Conservation (phyloP, 1,140 invertebrate species). For the Homarus americanus region DNA sequence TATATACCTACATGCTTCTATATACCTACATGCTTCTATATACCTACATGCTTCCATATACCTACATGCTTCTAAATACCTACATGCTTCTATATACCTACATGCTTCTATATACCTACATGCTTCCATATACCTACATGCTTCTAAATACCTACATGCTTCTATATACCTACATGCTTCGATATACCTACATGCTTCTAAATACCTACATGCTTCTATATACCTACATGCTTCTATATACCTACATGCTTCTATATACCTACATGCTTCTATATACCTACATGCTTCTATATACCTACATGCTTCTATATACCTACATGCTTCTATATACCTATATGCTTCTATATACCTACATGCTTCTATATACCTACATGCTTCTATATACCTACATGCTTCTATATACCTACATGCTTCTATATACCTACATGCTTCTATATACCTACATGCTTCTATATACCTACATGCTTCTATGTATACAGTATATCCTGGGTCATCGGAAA, state of each 20-base stretch:
- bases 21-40: not conserved
- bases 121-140: slow-evolving; percentile 17
- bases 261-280: slow-evolving; percentile 26
- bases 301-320: not conserved
- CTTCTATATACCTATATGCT: not conserved
- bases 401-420: too few species aligned
- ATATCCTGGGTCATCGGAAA: too few species aligned
- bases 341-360: too few species aligned
- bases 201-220: slow-evolving; percentile 17
- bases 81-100: not conserved
- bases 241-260: not conserved
- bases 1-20: not conserved
- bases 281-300: slow-evolving; percentile 8
- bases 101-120: not conserved
- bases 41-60: slow-evolving; percentile 22
- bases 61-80: not conserved
- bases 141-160: not conserved
- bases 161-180: not conserved
- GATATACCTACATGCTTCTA: slow-evolving; percentile 12
- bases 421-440: too few species aligned
- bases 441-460: too few species aligned
- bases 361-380: too few species aligned
- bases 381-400: too few species aligned
- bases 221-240: not conserved
- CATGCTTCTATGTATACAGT: too few species aligned